Evolutionary conservation across 2,888 invertebrate genomes (phyloP).

Genomic region (Seira musarum): DNA sequence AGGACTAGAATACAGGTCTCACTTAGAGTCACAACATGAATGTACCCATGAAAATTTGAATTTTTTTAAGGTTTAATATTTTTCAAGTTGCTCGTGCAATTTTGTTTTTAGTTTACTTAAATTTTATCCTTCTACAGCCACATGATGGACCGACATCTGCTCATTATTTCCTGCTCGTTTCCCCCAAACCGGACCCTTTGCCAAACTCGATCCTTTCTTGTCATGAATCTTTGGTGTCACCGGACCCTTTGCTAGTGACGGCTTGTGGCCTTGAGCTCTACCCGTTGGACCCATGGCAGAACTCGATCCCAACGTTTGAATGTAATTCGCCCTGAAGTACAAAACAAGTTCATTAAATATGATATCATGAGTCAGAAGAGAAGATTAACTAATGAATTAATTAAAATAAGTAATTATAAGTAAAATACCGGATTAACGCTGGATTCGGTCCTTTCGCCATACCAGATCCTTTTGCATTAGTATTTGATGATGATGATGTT

Average conservation of each 20-base stretch:
- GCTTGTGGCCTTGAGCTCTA: constrained; percentile 79
- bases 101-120: background rate
- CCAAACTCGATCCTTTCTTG: background rate
- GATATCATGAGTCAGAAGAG: background rate
- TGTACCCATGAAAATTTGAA: no score
- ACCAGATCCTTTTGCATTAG: constrained; percentile 66
- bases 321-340: constrained; percentile 60
- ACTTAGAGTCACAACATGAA: no score
- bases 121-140: constrained; percentile 59
- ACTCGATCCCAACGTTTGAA: constrained; percentile 60
- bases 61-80: no score
- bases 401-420: background rate
- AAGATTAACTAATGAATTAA: background rate
- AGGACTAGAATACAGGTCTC: no score
- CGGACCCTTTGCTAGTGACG: constrained; percentile 62
- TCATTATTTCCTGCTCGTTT: constrained; percentile 47
- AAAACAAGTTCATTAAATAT: background rate
- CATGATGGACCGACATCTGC: constrained; percentile 57
- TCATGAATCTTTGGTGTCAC: constrained; percentile 57
- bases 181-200: constrained; percentile 63
- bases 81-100: no score
- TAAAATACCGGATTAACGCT: constrained; percentile 18
- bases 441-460: constrained; percentile 68
- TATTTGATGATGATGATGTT: constrained; percentile 49
- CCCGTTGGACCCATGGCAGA: constrained; percentile 82